A percentile compares a stretch with the other conserved stretches of the same genome.
Conservation (phyloP, 1,140 invertebrate species). For the Hirudo medicinalis region DNA sequence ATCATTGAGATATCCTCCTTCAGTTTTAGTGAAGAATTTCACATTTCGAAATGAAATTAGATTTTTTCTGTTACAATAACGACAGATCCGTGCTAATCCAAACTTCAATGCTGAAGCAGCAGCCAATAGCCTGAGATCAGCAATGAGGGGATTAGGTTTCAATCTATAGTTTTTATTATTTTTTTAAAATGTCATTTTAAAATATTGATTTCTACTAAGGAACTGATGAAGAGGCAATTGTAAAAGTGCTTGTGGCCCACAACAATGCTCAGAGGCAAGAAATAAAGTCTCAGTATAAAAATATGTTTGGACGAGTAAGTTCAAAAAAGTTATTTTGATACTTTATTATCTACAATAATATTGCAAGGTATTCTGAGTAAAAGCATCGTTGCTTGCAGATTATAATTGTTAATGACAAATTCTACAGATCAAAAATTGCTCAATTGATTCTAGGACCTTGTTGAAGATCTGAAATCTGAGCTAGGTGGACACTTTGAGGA, state of each 20-base stretch:
- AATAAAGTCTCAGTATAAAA: constrained; percentile 79
- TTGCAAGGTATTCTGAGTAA: not conserved
- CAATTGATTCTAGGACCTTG: constrained; percentile 51
- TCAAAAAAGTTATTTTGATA: not conserved
- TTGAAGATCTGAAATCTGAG: constrained; percentile 73
- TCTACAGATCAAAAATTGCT: not conserved
- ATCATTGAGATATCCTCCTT: no score
- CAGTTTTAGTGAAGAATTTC: no score
- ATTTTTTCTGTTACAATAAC: not conserved
- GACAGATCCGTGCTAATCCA: constrained; percentile 5
- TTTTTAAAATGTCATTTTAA: not conserved
- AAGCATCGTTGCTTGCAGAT: not conserved
- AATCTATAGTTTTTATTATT: not conserved
- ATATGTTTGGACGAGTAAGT: constrained; percentile 70
- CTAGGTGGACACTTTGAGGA: constrained; percentile 76
- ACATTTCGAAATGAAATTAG: no score
- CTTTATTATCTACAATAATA: not conserved
- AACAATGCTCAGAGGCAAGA: constrained; percentile 76
- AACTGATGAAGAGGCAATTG: constrained; percentile 79
- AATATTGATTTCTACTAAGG: constrained; percentile 35
- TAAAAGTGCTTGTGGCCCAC: constrained; percentile 69
- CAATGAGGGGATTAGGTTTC: constrained; percentile 14
- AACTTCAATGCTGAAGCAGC: constrained; percentile 6
- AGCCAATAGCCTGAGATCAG: not conserved
- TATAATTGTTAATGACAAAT: no score